Percentiles rank a stretch among this genome's conserved stretches.
Evolutionary conservation across 2,888 invertebrate genomes (phyloP).

Genomic region (Gandaritis pyraliata): DNA sequence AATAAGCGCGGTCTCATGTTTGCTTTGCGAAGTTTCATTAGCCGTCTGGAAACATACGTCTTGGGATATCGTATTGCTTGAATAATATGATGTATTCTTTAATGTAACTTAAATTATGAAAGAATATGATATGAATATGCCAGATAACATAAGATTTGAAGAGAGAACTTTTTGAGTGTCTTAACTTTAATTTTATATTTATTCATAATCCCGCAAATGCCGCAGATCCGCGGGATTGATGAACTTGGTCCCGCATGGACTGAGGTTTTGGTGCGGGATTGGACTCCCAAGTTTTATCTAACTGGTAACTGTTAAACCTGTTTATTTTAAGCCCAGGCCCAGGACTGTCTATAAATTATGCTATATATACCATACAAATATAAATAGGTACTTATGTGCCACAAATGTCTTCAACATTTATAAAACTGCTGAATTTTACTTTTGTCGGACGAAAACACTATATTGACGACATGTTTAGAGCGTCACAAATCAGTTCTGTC

Average conservation of each 20-base stretch:
- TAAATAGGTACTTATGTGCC: slow-evolving; percentile 26
- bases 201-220: too few relatives aligned
- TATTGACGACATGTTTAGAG: slow-evolving; percentile 36
- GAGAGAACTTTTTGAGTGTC: too few relatives aligned
- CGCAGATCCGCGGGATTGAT: too few relatives aligned
- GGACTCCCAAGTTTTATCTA: too few relatives aligned
- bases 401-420: slow-evolving; percentile 29
- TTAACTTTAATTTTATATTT: background rate
- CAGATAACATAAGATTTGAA: too few relatives aligned
- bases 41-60: slow-evolving; percentile 73
- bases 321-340: background rate
- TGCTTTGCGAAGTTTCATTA: slow-evolving; percentile 78
- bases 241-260: too few relatives aligned
- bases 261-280: too few relatives aligned
- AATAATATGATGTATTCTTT: slow-evolving; percentile 43
- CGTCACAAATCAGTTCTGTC: slow-evolving; percentile 29
- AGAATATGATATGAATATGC: too few relatives aligned
- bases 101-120: slow-evolving; percentile 1
- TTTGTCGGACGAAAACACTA: slow-evolving; percentile 29
- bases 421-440: slow-evolving; percentile 25
- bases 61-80: slow-evolving; percentile 71
- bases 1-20: slow-evolving; percentile 74
- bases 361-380: too few relatives aligned
- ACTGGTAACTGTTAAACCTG: too few relatives aligned
- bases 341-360: background rate